A percentile compares a stretch with the other conserved stretches of the same genome.
Evolutionary conservation across 2,888 invertebrate genomes (phyloP).

Genomic region (Philereme vetulata): DNA sequence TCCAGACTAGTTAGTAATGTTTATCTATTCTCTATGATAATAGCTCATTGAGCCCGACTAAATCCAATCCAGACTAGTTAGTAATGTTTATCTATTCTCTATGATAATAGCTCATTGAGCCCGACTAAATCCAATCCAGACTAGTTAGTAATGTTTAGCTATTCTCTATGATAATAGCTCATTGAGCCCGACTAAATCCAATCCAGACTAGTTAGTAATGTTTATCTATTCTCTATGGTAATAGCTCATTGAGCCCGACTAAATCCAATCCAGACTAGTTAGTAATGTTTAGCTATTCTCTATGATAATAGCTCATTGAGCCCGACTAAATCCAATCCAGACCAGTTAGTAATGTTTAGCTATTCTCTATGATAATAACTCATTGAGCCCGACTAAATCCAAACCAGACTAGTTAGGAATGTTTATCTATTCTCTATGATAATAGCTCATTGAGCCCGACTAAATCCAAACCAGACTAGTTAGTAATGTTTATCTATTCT

Average conservation of each 20-base stretch:
- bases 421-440: neutral
- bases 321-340: neutral
- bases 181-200: conserved; percentile 1
- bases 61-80: neutral
- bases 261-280: neutral
- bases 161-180: neutral
- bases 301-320: neutral
- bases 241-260: neutral
- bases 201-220: neutral
- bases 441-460: neutral
- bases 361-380: neutral
- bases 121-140: neutral
- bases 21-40: neutral
- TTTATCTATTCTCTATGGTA: neutral
- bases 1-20: neutral
- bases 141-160: conserved; percentile 1
- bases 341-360: conserved; percentile 1
- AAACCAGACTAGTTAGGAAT: neutral
- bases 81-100: neutral
- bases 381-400: conserved; percentile 1
- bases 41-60: conserved; percentile 1
- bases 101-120: neutral
- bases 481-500: neutral
- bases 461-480: neutral
- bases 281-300: neutral